Base-by-base conservation (phyloP, 2,797 vertebrate species). In the Amphiprion clarkii region DNA sequence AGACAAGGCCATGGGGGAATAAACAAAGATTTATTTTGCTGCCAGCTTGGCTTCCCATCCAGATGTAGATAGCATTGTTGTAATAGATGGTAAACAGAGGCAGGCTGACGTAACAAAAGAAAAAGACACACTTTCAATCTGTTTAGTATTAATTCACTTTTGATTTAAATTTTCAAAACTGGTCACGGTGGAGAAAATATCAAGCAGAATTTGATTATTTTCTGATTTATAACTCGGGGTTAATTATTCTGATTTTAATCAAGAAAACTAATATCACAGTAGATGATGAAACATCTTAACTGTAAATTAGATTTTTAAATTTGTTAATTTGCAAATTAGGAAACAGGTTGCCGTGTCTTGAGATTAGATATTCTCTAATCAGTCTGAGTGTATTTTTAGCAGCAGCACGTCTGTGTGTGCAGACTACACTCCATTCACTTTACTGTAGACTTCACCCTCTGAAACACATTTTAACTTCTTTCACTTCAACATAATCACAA, bases 211-310 rank as follows among this genome's bases (percentile, higher is more conserved):
- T 11, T 33, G 29, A 7, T 17, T 6, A 46, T 46, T 46, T 17
- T 66, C 40, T 54, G 36, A 53, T 62, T 25, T 56, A 44, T 23
- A 49, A 10, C 3, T 25, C 54, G 31, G 11, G 13, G 29, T 25
- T 21, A 42, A 64, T 65, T 68, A 27, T 11, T 48, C 40, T n/a
- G 9, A n/a, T 70, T 66, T 60, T 40, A 3, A 40, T 64, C 11
- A 33, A 19, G 12, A n/a, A 17, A 44, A 16, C 3, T 17, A 40
- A 33, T 7, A 23, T 12, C 19, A 14, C 9, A 7, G 13, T 16
- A 52, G 21, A 11, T 64, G 5, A 49, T 64, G 23, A 55, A 51
- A 21, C 3, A 23, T 51, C 8, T 51, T 23, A 51, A 51, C 10
- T 49, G 46, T 49, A 46, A 19, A 46, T 46, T 46, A 46, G 44